These are phyloP conservation scores for Palaemon carinicauda DNA, from an alignment of 1,140 invertebrate genomes.

Conservation along the genomic window DNA sequence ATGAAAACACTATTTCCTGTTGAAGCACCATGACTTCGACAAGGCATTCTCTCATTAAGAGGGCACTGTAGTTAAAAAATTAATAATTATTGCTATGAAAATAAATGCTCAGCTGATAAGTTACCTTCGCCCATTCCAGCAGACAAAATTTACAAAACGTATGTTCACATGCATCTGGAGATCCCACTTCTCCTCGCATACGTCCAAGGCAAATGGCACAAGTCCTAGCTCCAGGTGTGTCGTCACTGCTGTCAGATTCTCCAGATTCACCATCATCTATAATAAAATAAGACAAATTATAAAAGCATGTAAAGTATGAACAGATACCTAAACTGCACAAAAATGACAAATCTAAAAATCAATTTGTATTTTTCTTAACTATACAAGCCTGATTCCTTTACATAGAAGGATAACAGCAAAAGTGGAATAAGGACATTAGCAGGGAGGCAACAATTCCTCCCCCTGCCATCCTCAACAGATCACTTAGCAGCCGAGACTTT, in stretches of 20 bases:
- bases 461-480: no score
- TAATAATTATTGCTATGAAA: not conserved
- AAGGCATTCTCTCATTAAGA: no score
- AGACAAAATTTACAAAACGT: slow-evolving; percentile 89
- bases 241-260: slow-evolving; percentile 33
- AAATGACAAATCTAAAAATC: not conserved
- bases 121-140: slow-evolving; percentile 85
- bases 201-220: slow-evolving; percentile 70
- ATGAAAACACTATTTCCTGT: not conserved
- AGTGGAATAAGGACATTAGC: no score
- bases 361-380: not conserved
- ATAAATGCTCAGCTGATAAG: not conserved
- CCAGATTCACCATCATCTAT: slow-evolving; percentile 13
- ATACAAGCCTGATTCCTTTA: not conserved
- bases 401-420: not conserved
- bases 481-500: no score
- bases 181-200: slow-evolving; percentile 76
- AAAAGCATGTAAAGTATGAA: not conserved
- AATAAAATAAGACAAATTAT: not conserved
- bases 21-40: no score
- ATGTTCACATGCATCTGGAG: slow-evolving; percentile 87
- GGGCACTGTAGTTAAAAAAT: no score
- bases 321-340: not conserved
- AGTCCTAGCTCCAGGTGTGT: slow-evolving; percentile 61
- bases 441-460: no score